Percentiles rank a stretch among this genome's conserved stretches.
Conservation (phyloP, 1,140 invertebrate species). For the Drosophila nigromelanica region DNA sequence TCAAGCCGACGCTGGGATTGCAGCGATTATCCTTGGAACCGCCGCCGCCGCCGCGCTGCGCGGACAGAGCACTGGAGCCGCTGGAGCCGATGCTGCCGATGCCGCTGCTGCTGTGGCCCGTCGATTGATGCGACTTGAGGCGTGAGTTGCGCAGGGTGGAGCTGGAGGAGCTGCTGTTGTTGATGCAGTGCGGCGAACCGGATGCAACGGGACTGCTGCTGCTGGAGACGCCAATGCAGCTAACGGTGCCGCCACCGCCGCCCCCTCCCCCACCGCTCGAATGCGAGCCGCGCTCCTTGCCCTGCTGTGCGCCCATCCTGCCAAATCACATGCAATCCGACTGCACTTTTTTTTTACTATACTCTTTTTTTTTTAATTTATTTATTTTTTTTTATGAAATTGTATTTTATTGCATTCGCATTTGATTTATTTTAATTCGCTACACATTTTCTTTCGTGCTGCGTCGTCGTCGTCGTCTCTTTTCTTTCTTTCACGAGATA, state of each 20-base stretch:
- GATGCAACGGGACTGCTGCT: slow-evolving; percentile 71
- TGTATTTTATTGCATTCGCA: slow-evolving; percentile 56
- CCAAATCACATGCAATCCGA: slow-evolving; percentile 39
- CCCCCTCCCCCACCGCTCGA: slow-evolving; percentile 64
- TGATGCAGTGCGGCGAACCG: slow-evolving; percentile 73
- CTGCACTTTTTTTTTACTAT: slow-evolving; percentile 16
- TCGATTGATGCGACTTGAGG: slow-evolving; percentile 83
- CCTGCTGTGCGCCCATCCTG: slow-evolving; percentile 94
- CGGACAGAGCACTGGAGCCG: slow-evolving; percentile 46
- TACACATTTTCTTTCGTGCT: slow-evolving; percentile 56
- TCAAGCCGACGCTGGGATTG: slow-evolving; percentile 88
- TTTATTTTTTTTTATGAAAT: slow-evolving; percentile 22
- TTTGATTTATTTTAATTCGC: slow-evolving; percentile 72
- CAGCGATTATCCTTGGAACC: slow-evolving; percentile 88
- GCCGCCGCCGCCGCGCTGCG: slow-evolving; percentile 86
- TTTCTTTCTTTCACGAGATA: slow-evolving; percentile 52
- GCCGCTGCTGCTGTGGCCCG: slow-evolving; percentile 84
- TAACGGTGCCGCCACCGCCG: slow-evolving; percentile 62
- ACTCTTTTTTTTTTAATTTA: slow-evolving; percentile 9
- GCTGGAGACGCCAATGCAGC: slow-evolving; percentile 74
- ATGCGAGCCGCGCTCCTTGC: slow-evolving; percentile 87
- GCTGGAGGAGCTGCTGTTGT: slow-evolving; percentile 32
- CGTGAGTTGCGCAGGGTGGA: slow-evolving; percentile 80
- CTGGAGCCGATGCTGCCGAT: slow-evolving; percentile 86
- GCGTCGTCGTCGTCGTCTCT: slow-evolving; percentile 49